A percentile compares a stretch with the other conserved stretches of the same genome.
Conservation (phyloP, 2,113 vertebrate genomes). For the Corythaeola cristata region DNA sequence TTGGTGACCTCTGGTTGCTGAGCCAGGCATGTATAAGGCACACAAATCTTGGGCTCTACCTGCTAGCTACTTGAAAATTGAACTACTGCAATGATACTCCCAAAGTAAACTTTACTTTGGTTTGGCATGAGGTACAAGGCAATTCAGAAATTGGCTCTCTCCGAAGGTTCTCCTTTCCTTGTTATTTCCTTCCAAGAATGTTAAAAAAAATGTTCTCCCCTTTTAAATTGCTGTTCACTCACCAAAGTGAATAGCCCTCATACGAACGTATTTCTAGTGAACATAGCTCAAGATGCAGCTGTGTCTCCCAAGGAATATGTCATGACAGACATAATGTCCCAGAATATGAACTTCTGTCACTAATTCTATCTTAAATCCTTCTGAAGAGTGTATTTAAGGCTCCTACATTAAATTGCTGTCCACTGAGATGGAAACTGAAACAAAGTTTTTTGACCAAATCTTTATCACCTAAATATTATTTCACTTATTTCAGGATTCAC, state of each 20-base stretch:
- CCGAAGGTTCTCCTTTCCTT: conserved; percentile 59
- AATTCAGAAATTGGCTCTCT: conserved; percentile 64
- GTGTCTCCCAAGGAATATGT: background rate
- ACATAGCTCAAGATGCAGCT: background rate
- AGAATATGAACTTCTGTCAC: background rate
- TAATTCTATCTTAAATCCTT: background rate
- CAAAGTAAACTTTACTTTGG: conserved; percentile 72
- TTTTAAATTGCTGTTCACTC: conserved; percentile 17
- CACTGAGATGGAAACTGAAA: background rate
- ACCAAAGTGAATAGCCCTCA: background rate
- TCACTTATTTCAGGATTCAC: background rate
- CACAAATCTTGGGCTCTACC: conserved; percentile 22
- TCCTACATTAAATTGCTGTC: background rate
- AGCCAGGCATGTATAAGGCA: background rate
- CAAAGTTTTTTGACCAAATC: background rate
- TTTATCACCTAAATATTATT: background rate
- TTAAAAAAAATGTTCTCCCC: conserved; percentile 1
- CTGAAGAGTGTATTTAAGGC: background rate
- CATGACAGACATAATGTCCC: background rate
- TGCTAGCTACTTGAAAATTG: conserved; percentile 69
- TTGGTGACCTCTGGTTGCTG: background rate
- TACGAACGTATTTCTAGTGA: background rate
- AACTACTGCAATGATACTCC: conserved; percentile 67
- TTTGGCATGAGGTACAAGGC: conserved; percentile 67
- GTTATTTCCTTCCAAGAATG: conserved; percentile 70